Conservation (phyloP, 2,888 invertebrate species). For the Anagyrus pseudococci region DNA sequence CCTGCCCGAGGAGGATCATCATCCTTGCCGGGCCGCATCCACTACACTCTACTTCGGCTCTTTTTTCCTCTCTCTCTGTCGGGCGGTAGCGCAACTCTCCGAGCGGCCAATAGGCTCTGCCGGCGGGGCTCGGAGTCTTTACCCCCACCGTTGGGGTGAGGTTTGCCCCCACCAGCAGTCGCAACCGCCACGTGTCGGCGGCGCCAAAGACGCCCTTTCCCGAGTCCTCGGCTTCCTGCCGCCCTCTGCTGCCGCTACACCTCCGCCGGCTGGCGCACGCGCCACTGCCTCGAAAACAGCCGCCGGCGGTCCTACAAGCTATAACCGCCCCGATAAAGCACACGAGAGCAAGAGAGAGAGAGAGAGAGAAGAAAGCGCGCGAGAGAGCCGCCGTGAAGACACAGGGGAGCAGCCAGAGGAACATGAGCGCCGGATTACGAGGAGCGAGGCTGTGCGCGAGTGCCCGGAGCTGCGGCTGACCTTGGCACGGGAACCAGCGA, state of each 20-base stretch:
- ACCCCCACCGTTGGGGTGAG: no score
- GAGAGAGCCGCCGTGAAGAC: neutral
- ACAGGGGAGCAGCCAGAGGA: neutral
- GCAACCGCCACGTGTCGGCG: constrained; percentile 1
- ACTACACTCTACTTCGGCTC: no score
- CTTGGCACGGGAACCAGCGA: neutral
- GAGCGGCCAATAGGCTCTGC: no score
- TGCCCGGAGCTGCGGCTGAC: neutral
- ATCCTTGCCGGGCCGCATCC: no score
- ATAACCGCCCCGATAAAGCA: no score
- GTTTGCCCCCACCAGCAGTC: constrained; percentile 6
- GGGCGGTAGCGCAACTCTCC: no score
- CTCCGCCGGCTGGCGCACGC: constrained; percentile 16
- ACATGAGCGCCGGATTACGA: neutral
- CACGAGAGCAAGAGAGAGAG: no score
- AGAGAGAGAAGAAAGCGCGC: no score
- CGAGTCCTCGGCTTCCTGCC: neutral
- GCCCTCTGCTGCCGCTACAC: neutral
- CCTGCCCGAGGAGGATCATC: neutral
- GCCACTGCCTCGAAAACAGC: neutral
- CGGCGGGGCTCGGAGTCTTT: no score
- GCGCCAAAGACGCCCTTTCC: constrained; percentile 9
- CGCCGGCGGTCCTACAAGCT: constrained; percentile 1
- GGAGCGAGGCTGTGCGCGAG: neutral
- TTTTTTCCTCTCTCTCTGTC: neutral